A percentile compares a stretch with the other conserved stretches of the same genome.
Conservation (phyloP, 2,113 vertebrate genomes). For the Bos javanicus region DNA sequence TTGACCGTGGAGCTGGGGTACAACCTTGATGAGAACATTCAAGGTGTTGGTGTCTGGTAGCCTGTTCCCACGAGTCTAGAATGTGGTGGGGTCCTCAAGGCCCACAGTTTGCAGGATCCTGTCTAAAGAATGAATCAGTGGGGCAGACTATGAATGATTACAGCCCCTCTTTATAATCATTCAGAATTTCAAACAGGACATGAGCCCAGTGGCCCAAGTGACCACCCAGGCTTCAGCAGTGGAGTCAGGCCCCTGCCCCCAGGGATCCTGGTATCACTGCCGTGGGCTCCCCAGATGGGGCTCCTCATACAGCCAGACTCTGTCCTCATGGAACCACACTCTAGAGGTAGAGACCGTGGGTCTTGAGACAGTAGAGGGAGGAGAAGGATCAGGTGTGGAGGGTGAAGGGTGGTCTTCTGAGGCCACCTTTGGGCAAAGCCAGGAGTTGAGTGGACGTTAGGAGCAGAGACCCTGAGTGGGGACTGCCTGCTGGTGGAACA, state of each 20-base stretch:
- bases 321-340: background rate
- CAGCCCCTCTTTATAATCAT: background rate
- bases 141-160: background rate
- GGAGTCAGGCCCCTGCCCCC: too few relatives aligned
- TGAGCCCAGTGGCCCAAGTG: background rate
- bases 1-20: background rate
- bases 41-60: background rate
- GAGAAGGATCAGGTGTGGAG: background rate
- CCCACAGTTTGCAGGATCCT: background rate
- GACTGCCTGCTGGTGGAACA: background rate
- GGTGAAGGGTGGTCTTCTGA: background rate
- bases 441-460: background rate
- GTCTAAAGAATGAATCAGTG: background rate
- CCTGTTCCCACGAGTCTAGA: background rate
- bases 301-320: background rate
- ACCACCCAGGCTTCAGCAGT: background rate
- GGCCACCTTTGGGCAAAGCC: background rate
- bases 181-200: background rate
- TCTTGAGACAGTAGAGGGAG: background rate
- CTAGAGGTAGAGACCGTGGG: background rate
- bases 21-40: background rate
- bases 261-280: background rate
- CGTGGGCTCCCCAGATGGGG: background rate
- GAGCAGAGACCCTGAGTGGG: background rate
- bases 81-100: background rate